Evolutionary conservation across 2,888 invertebrate species (phyloP).

Genomic region (Argynnis bischoffii): DNA sequence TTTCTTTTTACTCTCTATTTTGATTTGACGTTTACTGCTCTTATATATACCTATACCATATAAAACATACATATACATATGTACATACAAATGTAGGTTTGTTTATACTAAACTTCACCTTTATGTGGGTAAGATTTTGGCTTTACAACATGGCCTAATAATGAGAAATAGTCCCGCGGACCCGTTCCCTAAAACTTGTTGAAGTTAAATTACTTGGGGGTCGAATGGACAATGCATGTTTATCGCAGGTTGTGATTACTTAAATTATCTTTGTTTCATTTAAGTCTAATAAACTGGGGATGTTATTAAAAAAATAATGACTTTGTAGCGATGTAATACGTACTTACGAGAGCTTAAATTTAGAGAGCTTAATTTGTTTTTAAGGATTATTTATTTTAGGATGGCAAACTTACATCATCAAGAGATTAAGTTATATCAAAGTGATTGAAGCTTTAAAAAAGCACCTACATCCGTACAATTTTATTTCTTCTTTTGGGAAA

Average conservation of each 20-base stretch:
- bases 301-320: not conserved
- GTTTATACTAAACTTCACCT: slow-evolving; percentile 11
- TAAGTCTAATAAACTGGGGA: not conserved
- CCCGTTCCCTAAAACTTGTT: slow-evolving; percentile 47
- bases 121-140: slow-evolving; percentile 10
- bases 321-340: no score
- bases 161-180: slow-evolving; percentile 42
- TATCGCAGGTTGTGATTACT: slow-evolving; percentile 58
- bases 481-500: no score
- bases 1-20: no score
- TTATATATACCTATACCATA: no score
- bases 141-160: slow-evolving; percentile 29
- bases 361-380: no score
- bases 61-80: not conserved
- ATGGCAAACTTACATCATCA: no score
- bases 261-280: slow-evolving; percentile 39
- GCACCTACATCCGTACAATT: no score
- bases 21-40: no score
- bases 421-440: no score
- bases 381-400: no score
- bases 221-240: slow-evolving; percentile 63
- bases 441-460: no score
- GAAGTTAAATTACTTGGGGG: slow-evolving; percentile 53
- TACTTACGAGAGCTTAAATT: no score
- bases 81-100: not conserved